Conservation (phyloP, 2,113 vertebrate genomes). For the Copsychus sechellarum region DNA sequence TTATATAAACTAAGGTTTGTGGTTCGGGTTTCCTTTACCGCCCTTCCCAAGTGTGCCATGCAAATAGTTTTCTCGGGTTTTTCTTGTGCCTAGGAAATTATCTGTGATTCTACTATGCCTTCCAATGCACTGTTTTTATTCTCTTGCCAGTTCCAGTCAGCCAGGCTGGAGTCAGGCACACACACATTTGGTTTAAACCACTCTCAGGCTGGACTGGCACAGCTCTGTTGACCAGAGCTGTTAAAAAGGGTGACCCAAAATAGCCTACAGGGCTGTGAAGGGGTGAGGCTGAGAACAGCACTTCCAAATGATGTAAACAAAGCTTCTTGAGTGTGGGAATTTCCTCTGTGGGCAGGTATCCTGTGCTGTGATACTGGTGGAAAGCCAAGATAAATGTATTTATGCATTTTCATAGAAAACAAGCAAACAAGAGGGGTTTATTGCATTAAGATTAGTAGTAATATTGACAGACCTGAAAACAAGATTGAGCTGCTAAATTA, state of each 20-base stretch:
- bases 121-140: neutral
- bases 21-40: neutral
- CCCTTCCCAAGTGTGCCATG: neutral
- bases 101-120: neutral
- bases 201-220: neutral
- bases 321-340: neutral
- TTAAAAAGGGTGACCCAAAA: neutral
- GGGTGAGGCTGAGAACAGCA: neutral
- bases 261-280: neutral
- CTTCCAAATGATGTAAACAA: neutral
- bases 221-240: neutral
- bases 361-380: neutral
- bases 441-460: neutral
- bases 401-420: neutral
- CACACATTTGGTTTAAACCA: neutral
- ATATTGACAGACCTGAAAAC: neutral
- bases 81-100: neutral
- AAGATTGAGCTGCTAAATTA: neutral
- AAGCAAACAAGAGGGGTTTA: fast-evolving
- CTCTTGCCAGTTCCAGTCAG: neutral
- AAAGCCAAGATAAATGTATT: neutral
- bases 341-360: neutral
- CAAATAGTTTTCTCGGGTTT: neutral
- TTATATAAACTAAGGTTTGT: neutral
- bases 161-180: neutral